Conservation (phyloP, 2,888 invertebrate genomes). For the Leptinotarsa rubiginosa region DNA sequence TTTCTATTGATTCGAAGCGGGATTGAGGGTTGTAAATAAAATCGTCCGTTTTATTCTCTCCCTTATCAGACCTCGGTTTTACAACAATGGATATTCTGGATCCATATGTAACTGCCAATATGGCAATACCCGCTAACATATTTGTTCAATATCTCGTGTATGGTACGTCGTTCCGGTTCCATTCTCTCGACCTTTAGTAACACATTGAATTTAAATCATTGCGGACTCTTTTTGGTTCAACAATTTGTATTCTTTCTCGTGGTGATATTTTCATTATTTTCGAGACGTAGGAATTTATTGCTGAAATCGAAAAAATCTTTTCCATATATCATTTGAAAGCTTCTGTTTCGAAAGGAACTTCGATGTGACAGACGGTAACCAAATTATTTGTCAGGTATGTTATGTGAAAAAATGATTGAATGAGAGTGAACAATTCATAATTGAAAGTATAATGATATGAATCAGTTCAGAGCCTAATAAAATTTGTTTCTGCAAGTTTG, state of each 20-base stretch:
- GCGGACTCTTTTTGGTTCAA: constrained; percentile 31
- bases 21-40: constrained; percentile 14
- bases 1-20: not conserved
- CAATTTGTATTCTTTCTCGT: constrained; percentile 31
- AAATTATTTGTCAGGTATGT: too few relatives aligned
- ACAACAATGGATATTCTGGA: constrained; percentile 33
- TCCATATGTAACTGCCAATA: constrained; percentile 46
- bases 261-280: constrained; percentile 19
- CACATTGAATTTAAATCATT: constrained; percentile 44
- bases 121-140: constrained; percentile 40
- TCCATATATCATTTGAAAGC: not conserved
- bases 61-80: constrained; percentile 33
- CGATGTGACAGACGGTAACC: not conserved
- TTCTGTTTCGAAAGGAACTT: not conserved
- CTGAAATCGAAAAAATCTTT: not conserved
- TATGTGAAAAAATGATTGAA: too few relatives aligned
- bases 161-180: constrained; percentile 31
- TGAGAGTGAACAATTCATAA: too few relatives aligned
- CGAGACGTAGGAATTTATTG: not conserved
- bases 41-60: constrained; percentile 9
- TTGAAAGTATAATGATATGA: too few relatives aligned
- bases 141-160: constrained; percentile 41
- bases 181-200: constrained; percentile 35
- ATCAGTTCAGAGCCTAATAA: too few relatives aligned
- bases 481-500: too few relatives aligned